Evolutionary conservation across 1,140 invertebrate species (phyloP).

Genomic region (Melanaphis sacchari): DNA sequence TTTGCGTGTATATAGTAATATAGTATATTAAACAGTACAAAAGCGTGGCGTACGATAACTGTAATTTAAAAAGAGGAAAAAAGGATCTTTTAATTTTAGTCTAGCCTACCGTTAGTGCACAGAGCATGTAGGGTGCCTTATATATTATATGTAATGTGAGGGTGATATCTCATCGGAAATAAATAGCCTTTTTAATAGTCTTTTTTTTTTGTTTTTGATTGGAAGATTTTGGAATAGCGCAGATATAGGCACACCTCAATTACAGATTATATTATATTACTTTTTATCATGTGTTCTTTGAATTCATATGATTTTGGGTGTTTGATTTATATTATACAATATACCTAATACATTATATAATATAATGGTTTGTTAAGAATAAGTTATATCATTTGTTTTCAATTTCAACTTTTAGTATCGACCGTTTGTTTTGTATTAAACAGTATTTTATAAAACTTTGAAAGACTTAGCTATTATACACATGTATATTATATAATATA

Average conservation of each 20-base stretch:
- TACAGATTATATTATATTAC: background rate
- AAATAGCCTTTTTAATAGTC: background rate
- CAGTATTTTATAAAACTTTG: background rate
- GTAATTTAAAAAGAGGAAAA: background rate
- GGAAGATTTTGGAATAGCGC: too few species aligned
- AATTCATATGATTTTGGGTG: background rate
- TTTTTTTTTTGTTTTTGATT: background rate
- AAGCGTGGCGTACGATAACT: background rate
- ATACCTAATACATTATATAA: background rate
- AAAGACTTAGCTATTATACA: background rate
- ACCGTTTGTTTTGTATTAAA: background rate
- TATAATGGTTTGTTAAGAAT: background rate
- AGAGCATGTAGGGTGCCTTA: background rate
- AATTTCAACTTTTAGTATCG: background rate
- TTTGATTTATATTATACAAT: background rate
- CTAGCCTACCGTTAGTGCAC: background rate
- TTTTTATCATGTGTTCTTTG: background rate
- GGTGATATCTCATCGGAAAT: background rate
- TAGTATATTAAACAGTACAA: background rate
- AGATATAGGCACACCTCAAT: background rate
- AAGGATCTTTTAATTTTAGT: slow-evolving; percentile 10
- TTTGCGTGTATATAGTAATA: background rate
- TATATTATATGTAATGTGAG: background rate
- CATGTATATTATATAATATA: background rate
- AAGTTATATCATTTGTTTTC: background rate